A percentile compares a stretch with the other conserved stretches of the same genome.
phyloP scores from a whole-genome alignment of 2,797 vertebrate species.

The Glossophaga mutica region DNA sequence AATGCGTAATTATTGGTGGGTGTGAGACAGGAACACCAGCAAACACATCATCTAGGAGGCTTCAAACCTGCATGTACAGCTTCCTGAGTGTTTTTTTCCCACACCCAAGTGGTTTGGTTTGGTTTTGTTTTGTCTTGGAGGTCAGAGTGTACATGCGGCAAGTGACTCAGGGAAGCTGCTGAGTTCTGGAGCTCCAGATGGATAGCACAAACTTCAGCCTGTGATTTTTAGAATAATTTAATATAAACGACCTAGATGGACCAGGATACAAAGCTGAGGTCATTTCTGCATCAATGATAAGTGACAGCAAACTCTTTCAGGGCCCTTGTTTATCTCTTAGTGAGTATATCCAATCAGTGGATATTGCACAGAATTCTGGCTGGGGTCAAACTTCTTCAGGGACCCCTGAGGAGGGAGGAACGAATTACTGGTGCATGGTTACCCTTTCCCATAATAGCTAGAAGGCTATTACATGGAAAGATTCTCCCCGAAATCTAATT shows the following conservation, averaged over 20 bases:
- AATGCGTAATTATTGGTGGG: neutral
- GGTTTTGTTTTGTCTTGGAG: neutral
- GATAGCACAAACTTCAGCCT: neutral
- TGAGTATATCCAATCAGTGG: conserved; percentile 40
- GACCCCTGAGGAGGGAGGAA: conserved; percentile 43
- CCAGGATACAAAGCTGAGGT: neutral
- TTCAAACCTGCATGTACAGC: accelerated
- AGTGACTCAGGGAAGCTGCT: neutral
- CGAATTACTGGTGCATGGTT: conserved; percentile 54
- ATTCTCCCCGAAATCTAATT: conserved; percentile 60
- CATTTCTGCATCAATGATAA: conserved; percentile 51
- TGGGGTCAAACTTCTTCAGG: conserved; percentile 53
- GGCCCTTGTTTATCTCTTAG: conserved; percentile 63
- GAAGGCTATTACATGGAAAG: conserved; percentile 56
- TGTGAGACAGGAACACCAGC: accelerated
- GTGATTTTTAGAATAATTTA: neutral
- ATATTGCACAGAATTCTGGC: conserved; percentile 60
- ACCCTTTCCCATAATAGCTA: conserved; percentile 50
- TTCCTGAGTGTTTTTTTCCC: neutral
- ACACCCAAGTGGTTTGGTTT: accelerated
- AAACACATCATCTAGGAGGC: accelerated
- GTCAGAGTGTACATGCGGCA: neutral
- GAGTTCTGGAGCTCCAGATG: neutral
- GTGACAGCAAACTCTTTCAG: conserved; percentile 27
- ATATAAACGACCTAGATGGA: neutral